Conservation (phyloP, 2,888 invertebrate genomes). For the Papilio protenor region DNA sequence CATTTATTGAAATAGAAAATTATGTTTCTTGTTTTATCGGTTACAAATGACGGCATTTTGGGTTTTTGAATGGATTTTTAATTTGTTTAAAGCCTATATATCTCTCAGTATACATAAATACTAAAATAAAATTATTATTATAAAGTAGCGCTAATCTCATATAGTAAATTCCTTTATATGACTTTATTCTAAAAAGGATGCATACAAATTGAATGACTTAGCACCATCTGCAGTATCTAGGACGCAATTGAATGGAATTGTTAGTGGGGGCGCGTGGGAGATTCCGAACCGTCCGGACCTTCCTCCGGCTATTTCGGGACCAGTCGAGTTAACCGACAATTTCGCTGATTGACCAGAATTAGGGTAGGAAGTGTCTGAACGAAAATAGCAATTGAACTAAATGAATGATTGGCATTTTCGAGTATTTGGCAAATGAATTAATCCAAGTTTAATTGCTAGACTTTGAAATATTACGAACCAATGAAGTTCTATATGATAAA, state of each 20-base stretch:
- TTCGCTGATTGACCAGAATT: slow-evolving; percentile 50
- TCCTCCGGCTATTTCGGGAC: slow-evolving; percentile 60
- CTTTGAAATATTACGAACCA: not conserved
- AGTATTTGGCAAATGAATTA: slow-evolving; percentile 15
- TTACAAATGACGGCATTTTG: not conserved
- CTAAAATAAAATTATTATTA: not conserved
- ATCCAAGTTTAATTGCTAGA: not conserved
- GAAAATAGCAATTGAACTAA: slow-evolving; percentile 45
- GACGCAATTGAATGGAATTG: slow-evolving; percentile 54
- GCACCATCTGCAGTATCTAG: slow-evolving; percentile 25
- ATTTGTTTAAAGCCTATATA: not conserved
- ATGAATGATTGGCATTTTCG: slow-evolving; percentile 40
- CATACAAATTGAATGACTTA: slow-evolving; percentile 36
- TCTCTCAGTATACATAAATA: not conserved
- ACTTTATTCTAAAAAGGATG: slow-evolving; percentile 3
- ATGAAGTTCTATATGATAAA: not conserved
- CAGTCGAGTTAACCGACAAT: slow-evolving; percentile 56
- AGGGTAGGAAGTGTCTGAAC: slow-evolving; percentile 43
- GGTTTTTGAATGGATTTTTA: not conserved
- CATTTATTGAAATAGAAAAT: not conserved
- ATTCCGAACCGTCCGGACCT: slow-evolving; percentile 48
- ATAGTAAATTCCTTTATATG: not conserved
- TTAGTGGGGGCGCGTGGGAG: slow-evolving; percentile 52
- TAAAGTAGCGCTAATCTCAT: too few relatives aligned
- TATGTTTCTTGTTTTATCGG: not conserved